Base-by-base conservation (phyloP, 1,140 invertebrate species). In the Aphelinus certus region DNA sequence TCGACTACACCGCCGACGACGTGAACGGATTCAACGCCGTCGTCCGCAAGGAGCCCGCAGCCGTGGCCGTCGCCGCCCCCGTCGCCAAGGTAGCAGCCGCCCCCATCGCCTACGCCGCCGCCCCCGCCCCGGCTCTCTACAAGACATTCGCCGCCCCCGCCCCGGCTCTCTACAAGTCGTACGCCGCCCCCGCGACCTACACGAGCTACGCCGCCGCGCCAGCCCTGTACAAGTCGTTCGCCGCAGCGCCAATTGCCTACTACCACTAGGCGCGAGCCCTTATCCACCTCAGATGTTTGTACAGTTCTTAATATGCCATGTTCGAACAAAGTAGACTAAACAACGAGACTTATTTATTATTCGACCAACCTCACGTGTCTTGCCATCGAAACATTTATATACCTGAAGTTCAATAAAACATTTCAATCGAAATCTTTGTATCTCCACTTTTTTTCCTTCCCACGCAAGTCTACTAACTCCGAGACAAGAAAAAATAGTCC, bases 1-100 rank as follows among this genome's bases (percentile, higher is more conserved):
- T 26, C 26, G 26, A 26, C 26, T 26, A 26, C 26, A 2, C 86
- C 66, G 90, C 90, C 53, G 88, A 90, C 56, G 51, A 78, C 2
- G 82, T 90, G 75, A 90, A 89, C 79, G 89, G 88, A 79, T 90
- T 90, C 85, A 90, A 91, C 81, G 89, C 89, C 49, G 87, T 90
- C 48, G 90, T 90, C 7, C 88, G 89, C 79, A 89, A 90, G 77
- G 88, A 89, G 80, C 85, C 89, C 49, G 87, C 88, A 4, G 83
- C 85, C 9, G 75, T 78, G 53, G 79, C 78, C 70, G 76, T 62
- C n/a, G 75, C 76, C 43, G 76, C 81, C 43, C 61, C 70, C 46
- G 71, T 75, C 49, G 80, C 83, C 62, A 68, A 57, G 48, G 64
- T 42, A n/a, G 64, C 64, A 1, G 64, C 10, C 10, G 48, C 64